phyloP scores from a whole-genome alignment of 2,113 vertebrate species.

The Rhombomys opimus region DNA sequence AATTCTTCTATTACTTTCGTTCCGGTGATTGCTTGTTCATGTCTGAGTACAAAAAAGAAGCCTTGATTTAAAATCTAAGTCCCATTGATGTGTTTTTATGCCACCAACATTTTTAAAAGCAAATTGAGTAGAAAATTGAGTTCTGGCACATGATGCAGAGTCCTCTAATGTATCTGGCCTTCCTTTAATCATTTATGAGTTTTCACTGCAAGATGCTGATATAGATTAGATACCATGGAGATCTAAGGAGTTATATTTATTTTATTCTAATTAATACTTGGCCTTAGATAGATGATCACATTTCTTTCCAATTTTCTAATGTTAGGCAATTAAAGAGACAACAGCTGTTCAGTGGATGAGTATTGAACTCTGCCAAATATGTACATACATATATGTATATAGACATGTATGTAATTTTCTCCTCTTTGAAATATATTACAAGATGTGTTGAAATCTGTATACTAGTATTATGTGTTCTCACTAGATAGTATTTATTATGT shows the following conservation, averaged over 20 bases:
- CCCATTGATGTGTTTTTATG: conserved; percentile 42
- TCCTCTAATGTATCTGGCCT: conserved; percentile 61
- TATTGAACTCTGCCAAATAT: conserved; percentile 66
- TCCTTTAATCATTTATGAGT: conserved; percentile 75
- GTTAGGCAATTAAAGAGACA: conserved; percentile 70
- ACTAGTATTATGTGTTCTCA: neutral
- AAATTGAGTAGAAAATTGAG: conserved; percentile 74
- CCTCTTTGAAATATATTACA: conserved; percentile 9
- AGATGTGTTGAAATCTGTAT: neutral
- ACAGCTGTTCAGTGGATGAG: conserved; percentile 63
- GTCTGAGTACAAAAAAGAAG: conserved; percentile 58
- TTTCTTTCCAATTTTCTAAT: conserved; percentile 72
- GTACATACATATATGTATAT: neutral
- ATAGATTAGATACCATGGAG: conserved; percentile 77
- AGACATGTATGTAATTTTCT: neutral
- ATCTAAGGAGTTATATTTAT: conserved; percentile 75
- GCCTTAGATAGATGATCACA: conserved; percentile 66
- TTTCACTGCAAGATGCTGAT: conserved; percentile 58
- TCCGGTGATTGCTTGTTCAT: conserved; percentile 21
- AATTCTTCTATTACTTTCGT: neutral
- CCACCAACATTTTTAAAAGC: conserved; percentile 69
- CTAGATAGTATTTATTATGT: conserved; percentile 4
- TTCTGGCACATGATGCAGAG: conserved; percentile 46
- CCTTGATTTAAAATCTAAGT: conserved; percentile 55
- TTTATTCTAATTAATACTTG: conserved; percentile 72